These are phyloP conservation scores for Erethizon dorsatum DNA, from an alignment of 2,797 vertebrate species.

Conservation along the genomic window DNA sequence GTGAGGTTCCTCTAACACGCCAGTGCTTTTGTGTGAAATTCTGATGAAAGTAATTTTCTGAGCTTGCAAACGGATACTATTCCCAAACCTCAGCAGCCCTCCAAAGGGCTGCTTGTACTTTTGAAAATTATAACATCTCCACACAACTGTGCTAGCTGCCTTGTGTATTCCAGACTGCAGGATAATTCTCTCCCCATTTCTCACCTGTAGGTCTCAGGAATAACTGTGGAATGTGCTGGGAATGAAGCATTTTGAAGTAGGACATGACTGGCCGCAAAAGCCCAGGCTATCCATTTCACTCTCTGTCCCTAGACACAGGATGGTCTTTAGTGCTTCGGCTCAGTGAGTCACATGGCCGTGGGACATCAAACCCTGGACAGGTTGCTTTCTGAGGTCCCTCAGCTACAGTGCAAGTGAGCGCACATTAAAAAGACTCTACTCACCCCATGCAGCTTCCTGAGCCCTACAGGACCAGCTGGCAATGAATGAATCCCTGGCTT, in stretches of 20 bases:
- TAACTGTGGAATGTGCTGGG: background rate
- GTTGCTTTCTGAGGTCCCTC: background rate
- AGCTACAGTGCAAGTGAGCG: background rate
- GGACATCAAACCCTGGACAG: background rate
- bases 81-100: background rate
- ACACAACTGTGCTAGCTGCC: background rate
- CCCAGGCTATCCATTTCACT: background rate
- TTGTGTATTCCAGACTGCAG: background rate
- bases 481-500: background rate
- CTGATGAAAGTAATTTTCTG: background rate
- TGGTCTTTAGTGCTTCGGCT: background rate
- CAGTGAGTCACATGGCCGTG: background rate
- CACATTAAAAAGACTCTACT: background rate
- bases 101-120: background rate
- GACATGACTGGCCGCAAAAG: background rate
- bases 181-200: background rate
- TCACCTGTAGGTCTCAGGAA: background rate
- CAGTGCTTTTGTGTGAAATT: background rate
- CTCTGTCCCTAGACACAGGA: background rate
- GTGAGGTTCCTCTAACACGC: background rate
- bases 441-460: background rate
- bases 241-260: background rate
- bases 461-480: background rate
- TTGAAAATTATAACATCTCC: conserved; percentile 28
- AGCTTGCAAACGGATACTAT: background rate